A percentile compares a stretch with the other conserved stretches of the same genome.
Conservation (phyloP, 2,888 invertebrate genomes). For the Periphyllus acericola region DNA sequence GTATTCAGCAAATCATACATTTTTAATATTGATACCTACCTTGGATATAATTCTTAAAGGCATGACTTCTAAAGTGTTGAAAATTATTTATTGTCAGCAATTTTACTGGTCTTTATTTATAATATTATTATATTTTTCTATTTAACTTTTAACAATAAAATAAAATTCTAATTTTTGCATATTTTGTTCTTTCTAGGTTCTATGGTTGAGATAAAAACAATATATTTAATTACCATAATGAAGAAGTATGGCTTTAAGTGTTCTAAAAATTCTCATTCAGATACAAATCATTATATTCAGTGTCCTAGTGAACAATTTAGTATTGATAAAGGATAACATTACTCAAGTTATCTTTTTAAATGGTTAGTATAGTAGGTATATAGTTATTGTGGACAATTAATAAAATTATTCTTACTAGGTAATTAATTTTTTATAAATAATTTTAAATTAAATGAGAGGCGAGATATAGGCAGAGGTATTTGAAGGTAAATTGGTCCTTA, state of each 20-base stretch:
- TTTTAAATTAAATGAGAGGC: neutral
- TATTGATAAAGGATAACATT: neutral
- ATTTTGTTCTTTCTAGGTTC: too few species aligned
- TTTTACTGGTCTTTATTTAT: too few species aligned
- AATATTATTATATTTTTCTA: too few species aligned
- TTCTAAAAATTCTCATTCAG: neutral
- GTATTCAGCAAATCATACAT: too few species aligned
- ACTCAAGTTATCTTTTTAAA: neutral
- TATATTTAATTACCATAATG: neutral
- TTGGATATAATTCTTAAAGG: too few species aligned
- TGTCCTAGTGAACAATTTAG: neutral
- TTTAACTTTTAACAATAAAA: too few species aligned
- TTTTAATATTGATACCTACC: too few species aligned
- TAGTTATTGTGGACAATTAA: too few species aligned
- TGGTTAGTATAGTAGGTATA: neutral
- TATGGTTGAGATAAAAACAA: neutral
- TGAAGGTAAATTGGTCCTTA: too few species aligned
- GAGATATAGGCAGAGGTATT: neutral
- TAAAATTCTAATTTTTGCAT: too few species aligned
- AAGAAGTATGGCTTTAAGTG: neutral
- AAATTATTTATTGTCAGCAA: too few species aligned
- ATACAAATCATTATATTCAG: neutral
- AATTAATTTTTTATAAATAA: neutral
- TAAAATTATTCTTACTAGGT: neutral
- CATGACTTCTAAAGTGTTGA: too few species aligned